phyloP scores from a whole-genome alignment of 2,888 invertebrate genomes.

The Icerya purchasi region DNA sequence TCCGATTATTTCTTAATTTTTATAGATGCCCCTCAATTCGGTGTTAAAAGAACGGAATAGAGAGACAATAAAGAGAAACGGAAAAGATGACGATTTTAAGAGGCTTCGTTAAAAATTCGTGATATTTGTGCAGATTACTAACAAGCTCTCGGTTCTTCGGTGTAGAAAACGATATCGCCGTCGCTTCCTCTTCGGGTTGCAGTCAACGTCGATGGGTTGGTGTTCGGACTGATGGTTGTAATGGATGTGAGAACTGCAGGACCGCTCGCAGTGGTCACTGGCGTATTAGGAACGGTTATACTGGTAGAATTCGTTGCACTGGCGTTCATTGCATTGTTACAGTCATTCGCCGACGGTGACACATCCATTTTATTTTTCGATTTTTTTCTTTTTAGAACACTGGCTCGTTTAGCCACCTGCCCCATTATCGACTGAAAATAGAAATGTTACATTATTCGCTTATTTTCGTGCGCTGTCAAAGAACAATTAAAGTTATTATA shows the following conservation, averaged over 20 bases:
- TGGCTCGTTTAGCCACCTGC: constrained; percentile 52
- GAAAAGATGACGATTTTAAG: no score
- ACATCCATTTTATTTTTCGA: constrained; percentile 43
- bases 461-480: background rate
- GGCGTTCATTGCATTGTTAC: constrained; percentile 15
- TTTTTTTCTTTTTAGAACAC: constrained; percentile 45
- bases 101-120: no score
- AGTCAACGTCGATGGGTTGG: constrained; percentile 2
- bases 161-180: constrained; percentile 40
- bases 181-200: constrained; percentile 29
- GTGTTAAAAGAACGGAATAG: no score
- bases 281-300: constrained; percentile 9
- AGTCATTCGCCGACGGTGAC: constrained; percentile 20
- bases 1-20: no score
- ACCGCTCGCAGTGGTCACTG: background rate
- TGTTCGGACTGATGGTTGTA: background rate
- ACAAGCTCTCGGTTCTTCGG: constrained; percentile 39
- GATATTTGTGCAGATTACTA: no score
- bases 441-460: no score
- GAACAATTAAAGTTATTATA: background rate
- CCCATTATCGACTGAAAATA: constrained; percentile 38
- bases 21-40: no score
- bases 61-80: no score
- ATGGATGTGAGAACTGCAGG: no score
- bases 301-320: constrained; percentile 21